Evolutionary conservation across 2,797 vertebrate genomes (phyloP).

Genomic region (Myioborus miniatus): DNA sequence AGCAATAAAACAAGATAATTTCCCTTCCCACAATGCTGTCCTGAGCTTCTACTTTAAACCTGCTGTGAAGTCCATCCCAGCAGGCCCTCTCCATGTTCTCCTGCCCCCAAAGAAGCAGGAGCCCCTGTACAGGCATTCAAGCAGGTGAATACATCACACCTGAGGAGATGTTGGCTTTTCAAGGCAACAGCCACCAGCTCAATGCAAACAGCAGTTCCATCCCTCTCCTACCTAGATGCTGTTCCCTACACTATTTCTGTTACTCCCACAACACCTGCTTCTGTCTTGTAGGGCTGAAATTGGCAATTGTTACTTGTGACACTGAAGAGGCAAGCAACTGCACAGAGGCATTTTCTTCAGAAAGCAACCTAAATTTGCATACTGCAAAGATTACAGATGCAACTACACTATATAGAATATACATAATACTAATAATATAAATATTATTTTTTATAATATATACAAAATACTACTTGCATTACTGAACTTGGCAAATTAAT

Average conservation of each 20-base stretch:
- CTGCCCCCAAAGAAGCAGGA: fast-evolving
- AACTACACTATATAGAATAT: background rate
- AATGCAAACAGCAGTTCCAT: background rate
- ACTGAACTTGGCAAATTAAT: background rate
- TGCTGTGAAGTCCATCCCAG: background rate
- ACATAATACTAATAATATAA: background rate
- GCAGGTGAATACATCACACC: background rate
- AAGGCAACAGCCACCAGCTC: background rate
- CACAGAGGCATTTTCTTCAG: background rate
- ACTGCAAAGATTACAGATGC: background rate
- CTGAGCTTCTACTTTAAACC: background rate
- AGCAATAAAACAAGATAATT: background rate
- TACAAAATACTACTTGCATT: background rate
- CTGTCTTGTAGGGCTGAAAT: background rate
- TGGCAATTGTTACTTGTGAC: background rate
- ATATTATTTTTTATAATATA: background rate
- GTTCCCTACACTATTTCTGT: background rate
- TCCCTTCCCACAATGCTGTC: background rate
- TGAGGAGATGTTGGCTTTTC: background rate
- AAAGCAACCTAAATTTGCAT: background rate
- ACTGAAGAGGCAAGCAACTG: background rate
- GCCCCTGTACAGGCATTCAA: fast-evolving
- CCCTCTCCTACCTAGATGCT: background rate
- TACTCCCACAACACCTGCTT: background rate
- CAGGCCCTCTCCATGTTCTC: background rate